Base-by-base conservation (phyloP, 2,113 vertebrate species). In the Leptobrachium leishanense region DNA sequence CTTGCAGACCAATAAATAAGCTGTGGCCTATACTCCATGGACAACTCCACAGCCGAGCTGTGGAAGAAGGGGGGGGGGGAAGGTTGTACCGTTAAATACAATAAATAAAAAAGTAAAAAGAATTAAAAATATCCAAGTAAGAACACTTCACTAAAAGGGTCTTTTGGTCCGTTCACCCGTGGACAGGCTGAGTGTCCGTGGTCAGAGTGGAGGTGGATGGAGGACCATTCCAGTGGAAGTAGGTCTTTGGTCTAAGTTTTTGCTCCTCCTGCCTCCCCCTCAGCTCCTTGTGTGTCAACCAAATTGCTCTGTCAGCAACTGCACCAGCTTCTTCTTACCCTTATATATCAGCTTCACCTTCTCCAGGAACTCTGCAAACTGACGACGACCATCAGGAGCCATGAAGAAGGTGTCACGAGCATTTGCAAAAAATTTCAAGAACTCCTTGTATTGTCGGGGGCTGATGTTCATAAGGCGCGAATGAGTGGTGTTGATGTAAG, bases 291-390 rank as follows among this genome's bases (percentile, higher is more conserved):
- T 7, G 8, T 31, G 41, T 90, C 87, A 91, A n/a, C 90, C 89
- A 5, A 91, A 91, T 2, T 89, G 85, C 72, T 91, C 90, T n/a
- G 89, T 83, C 53, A 91, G 89, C 44, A 91, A 42, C 6, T 91
- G 84, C 90, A 91, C 90, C 2, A 91, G 84, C 76, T 91, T 91
- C 70, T 91, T 91, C 69, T 91, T 91, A 70, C 89, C 90, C 76
- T 90, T 90, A 85, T 90, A 91, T 54, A 89, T 91, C 81, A 89
- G 89, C 75, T 89, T 91, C 64, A 91, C 85, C 83, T 86, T 89
- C 68, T 91, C 89, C 40, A 91, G 41, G 62, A 91, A 91, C 73
- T 89, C 87, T 7, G 85, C 12, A 0, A 91, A 91, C 79, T 89
- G 90, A 2, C 88, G 57, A 76, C 90, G 90, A 13, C 90, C 90